Base-by-base conservation (phyloP, 2,113 vertebrate genomes). In the Cettia cetti region DNA sequence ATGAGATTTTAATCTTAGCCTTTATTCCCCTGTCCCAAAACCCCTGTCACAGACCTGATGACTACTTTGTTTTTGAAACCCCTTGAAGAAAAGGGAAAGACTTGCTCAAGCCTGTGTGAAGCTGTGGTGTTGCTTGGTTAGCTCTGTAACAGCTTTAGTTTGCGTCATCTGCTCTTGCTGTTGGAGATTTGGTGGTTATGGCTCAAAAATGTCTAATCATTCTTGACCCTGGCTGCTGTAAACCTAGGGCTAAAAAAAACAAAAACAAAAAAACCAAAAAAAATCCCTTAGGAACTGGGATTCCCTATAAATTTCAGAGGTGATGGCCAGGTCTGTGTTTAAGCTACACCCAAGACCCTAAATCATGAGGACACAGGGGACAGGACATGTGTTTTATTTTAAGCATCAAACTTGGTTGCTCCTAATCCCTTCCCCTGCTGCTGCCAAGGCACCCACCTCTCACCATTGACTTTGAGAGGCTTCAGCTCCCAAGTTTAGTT, bases 321-420 rank as follows among this genome's bases (percentile, higher is more conserved):
- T 23, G 30, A 18, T 86, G 54, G 15, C 26, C 49, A 23, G 26
- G 33, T 10, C 79, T 42, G 22, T 56, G 42, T 42, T 76, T 28
- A 37, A 44, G 16, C 42, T 56, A 15, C 23, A 20, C 54, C 49
- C 79, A 37, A 61, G 35, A 80, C 54, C 86, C 79, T 77, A 31
- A 54, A 90, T 63, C 6, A 0, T 81, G 50, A 94, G 94, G 91
- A 61, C 82, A 45, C 15, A 11, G 42, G 44, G n/a, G 69, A 87
- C 49, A 87, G 87, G 66, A 89, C 90, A 1, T 27, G 49, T 35
- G 86, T 90, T 97, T 97, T 97, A 97, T 97, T 97, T 97, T 96
- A 96, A 91, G 96, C 94, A 71, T 89, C 52, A 5, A 68, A 93
- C 94, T 97, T 84, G 35, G 60, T 96, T 92, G 83, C 95, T 97